Conservation (phyloP, 2,113 vertebrate genomes). For the Sylvietta virens region DNA sequence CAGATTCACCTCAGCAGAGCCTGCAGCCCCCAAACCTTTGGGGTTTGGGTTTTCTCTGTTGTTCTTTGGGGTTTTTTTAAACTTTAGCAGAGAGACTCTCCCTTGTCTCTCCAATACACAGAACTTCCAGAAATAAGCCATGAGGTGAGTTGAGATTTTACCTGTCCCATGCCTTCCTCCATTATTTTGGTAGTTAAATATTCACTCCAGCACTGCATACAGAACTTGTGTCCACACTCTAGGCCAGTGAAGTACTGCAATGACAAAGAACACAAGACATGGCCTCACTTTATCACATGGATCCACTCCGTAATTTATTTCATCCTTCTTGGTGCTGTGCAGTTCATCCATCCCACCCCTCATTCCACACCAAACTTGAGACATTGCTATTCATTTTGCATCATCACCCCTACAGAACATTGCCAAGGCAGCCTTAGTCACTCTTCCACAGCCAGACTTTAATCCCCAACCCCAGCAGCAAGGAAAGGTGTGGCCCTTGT, state of each 20-base stretch:
- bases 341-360: not conserved
- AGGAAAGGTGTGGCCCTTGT: not conserved
- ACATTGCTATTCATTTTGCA: not conserved
- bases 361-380: not conserved
- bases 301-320: not conserved
- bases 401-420: not conserved
- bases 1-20: not conserved
- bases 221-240: constrained; percentile 99
- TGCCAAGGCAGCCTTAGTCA: not conserved
- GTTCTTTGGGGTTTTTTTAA: not conserved
- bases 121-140: not conserved
- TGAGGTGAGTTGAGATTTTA: constrained; percentile 52
- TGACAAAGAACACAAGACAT: not conserved
- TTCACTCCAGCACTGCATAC: constrained; percentile 99
- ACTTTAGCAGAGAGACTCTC: not conserved
- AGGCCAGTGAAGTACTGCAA: constrained; percentile 97
- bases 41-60: not conserved
- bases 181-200: constrained; percentile 99
- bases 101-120: not conserved
- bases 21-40: not conserved
- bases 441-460: not conserved
- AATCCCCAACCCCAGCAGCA: not conserved
- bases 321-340: not conserved
- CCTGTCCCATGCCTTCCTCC: constrained; percentile 99
- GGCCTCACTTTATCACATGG: not conserved